A percentile compares a stretch with the other conserved stretches of the same genome.
These are phyloP conservation scores for Dynastes tityus DNA, from an alignment of 2,888 invertebrate genomes.

Conservation along the genomic window DNA sequence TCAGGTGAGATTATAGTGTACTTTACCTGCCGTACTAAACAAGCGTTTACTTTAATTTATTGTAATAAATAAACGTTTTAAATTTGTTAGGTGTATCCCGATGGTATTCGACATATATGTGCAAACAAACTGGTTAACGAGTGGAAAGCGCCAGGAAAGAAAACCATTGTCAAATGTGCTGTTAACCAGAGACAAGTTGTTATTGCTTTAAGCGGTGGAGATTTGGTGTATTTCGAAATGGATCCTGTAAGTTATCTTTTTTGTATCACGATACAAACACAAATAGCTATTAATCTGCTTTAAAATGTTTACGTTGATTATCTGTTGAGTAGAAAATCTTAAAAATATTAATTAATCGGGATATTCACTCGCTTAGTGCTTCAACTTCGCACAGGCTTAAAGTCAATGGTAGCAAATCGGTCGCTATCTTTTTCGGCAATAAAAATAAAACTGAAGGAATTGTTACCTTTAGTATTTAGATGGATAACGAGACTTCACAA, in stretches of 20 bases:
- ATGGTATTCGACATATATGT: constrained; percentile 98
- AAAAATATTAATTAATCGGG: not conserved
- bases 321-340: not conserved
- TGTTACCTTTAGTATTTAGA: too few species aligned
- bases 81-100: constrained; percentile 87
- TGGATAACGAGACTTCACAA: too few species aligned
- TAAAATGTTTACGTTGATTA: not conserved
- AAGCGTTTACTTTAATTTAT: not conserved
- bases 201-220: constrained; percentile 97
- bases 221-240: constrained; percentile 99
- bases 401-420: too few species aligned
- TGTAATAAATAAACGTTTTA: not conserved
- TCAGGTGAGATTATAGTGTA: constrained; percentile 76
- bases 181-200: constrained; percentile 99
- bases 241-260: constrained; percentile 86
- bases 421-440: too few species aligned
- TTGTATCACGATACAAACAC: constrained; percentile 12
- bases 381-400: too few species aligned
- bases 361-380: too few species aligned
- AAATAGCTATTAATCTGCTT: too few species aligned
- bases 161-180: constrained; percentile 97
- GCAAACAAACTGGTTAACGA: constrained; percentile 99
- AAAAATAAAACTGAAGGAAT: too few species aligned
- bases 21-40: not conserved
- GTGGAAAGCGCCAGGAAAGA: constrained; percentile 99